These are phyloP conservation scores for Anthopleura sola DNA, from an alignment of 64 coral and sea anemone genomes.

Conservation along the genomic window DNA sequence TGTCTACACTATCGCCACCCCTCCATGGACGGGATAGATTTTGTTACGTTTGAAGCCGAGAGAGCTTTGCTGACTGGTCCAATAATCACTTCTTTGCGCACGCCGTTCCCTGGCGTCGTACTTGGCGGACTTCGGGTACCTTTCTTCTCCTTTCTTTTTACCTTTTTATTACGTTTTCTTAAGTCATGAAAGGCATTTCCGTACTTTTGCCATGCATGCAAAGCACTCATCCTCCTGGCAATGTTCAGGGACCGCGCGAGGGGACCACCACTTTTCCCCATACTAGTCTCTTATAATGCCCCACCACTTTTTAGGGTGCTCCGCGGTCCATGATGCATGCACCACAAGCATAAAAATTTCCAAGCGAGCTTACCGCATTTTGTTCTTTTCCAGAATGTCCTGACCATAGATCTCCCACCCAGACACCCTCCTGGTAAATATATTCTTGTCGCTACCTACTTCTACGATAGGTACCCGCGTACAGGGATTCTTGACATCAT, in stretches of 20 bases:
- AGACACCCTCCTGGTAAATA: neutral
- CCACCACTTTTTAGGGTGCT: too few species aligned
- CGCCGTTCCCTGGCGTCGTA: neutral
- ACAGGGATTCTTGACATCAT: neutral
- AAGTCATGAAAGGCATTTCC: too few species aligned
- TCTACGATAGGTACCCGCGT: neutral
- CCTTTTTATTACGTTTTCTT: too few species aligned
- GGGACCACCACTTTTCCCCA: too few species aligned
- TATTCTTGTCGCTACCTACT: conserved; percentile 4
- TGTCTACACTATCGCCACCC: conserved; percentile 71
- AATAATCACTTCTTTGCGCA: too few species aligned
- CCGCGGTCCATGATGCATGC: too few species aligned
- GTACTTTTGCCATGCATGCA: too few species aligned
- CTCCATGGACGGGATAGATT: conserved; percentile 11
- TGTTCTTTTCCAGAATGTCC: conserved; percentile 11
- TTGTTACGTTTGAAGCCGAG: conserved; percentile 57
- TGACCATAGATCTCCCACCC: neutral
- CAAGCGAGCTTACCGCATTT: neutral
- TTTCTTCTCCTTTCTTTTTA: neutral
- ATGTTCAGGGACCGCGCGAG: too few species aligned
- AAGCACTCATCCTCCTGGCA: too few species aligned
- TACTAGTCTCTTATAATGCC: too few species aligned
- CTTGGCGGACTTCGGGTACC: neutral
- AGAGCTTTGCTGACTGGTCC: conserved; percentile 28
- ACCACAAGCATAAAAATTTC: neutral